Evolutionary conservation across 2,888 invertebrate genomes (phyloP).

Genomic region (Xestia rhomboidea): DNA sequence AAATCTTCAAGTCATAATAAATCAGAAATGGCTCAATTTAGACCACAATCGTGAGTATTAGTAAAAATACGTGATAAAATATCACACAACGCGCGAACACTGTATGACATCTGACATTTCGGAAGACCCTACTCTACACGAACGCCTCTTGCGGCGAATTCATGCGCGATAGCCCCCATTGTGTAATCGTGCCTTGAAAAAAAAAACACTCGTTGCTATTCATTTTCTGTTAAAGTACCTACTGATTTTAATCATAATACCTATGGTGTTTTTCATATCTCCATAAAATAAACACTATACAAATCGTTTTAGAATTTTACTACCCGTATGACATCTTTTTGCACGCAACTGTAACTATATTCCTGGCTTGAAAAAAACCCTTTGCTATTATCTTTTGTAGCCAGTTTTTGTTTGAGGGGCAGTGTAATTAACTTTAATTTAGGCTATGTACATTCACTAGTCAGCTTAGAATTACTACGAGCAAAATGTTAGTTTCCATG

Average conservation of each 20-base stretch:
- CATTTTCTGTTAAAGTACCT: neutral
- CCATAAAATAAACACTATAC: neutral
- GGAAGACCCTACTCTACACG: too few species aligned
- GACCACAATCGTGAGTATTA: too few species aligned
- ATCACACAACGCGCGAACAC: too few species aligned
- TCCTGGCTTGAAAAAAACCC: slow-evolving; percentile 38
- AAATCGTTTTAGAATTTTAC: neutral
- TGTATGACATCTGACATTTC: too few species aligned
- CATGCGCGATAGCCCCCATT: too few species aligned
- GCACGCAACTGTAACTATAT: slow-evolving; percentile 32
- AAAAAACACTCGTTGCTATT: neutral
- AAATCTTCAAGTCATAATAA: too few species aligned
- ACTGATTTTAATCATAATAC: neutral
- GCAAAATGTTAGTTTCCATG: slow-evolving; percentile 47
- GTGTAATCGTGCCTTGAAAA: too few species aligned
- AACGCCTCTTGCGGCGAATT: too few species aligned
- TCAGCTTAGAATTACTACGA: slow-evolving; percentile 54
- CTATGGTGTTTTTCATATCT: neutral
- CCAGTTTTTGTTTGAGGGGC: slow-evolving; percentile 43
- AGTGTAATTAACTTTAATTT: slow-evolving; percentile 59
- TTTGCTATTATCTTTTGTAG: slow-evolving; percentile 33
- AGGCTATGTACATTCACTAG: slow-evolving; percentile 45
- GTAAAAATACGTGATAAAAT: too few species aligned
- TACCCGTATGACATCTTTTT: neutral
- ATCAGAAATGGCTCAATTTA: too few species aligned